Base-by-base conservation (phyloP, 2,888 invertebrate genomes). In the Pollenia amentaria region DNA sequence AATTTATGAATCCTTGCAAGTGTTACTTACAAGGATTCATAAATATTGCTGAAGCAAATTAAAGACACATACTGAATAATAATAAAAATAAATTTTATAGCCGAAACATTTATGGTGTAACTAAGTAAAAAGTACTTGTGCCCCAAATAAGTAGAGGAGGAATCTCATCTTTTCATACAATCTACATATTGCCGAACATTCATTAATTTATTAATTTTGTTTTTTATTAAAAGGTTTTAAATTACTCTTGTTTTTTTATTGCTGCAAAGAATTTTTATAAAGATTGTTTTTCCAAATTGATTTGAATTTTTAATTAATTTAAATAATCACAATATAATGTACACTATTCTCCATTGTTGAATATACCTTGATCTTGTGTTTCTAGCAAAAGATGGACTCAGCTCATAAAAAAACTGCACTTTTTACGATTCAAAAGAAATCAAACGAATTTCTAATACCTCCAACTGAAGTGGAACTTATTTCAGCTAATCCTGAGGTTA, bases 41-140 rank as follows among this genome's bases (percentile, higher is more conserved):
- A 87, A 87, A 87, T 82, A 82, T 85, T 77, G 46, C 73, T 73
- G 77, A 72, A 77, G 80, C 84, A 84, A 87, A 84, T 84, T 84
- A 84, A 87, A 87, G 80, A 81, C 80, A 87, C 87, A 87, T 81
- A 87, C 84, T 87, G 84, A 87, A 87, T 87, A 85, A 85, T 82
- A 82, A 86, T 79, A 83, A 82, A 75, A 86, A 83, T 86, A 86
- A 85, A 84, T 84, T 84, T 84, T 84, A 84, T 79, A 75, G 78
- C 73, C 73, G 29, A 78, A 78, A 79, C 64, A 81, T 81, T 80
- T 81, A 76, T 81, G 80, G 51, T 72, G 84, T 62, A 73, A 75
- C 67, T 73, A 79, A 79, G 78, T 70, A 77, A 42, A n/a, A 42
- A 78, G 62, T 64, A 57, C 46, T 72, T 64, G 8, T n/a, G 29